A percentile compares a stretch with the other conserved stretches of the same genome.
phyloP scores from a whole-genome alignment of 1,140 invertebrate species.

The Papilio helenus region DNA sequence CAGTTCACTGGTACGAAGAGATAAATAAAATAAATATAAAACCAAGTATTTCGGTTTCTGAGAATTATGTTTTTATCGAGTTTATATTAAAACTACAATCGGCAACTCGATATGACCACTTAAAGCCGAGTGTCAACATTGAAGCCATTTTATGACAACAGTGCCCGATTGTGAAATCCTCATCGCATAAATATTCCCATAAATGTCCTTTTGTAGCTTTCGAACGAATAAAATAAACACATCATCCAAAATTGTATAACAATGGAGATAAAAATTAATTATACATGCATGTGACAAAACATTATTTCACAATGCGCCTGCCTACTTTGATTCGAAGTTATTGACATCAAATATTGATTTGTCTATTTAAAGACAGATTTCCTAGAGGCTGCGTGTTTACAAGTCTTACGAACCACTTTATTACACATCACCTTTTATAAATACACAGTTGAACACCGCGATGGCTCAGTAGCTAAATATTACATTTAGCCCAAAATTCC shows the following conservation, averaged over 20 bases:
- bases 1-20: neutral
- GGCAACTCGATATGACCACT: neutral
- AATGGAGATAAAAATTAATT: conserved; percentile 40
- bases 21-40: neutral
- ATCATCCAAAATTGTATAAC: conserved; percentile 26
- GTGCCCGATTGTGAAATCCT: neutral
- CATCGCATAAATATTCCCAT: conserved; percentile 22
- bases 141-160: conserved; percentile 6
- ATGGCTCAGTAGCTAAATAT: neutral
- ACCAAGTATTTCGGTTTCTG: neutral
- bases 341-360: conserved; percentile 37
- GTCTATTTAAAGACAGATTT: conserved; percentile 37
- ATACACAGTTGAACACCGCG: neutral
- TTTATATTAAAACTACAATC: neutral
- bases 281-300: conserved; percentile 36
- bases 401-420: conserved; percentile 23
- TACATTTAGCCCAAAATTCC: neutral
- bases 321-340: conserved; percentile 39
- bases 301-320: conserved; percentile 28
- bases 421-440: conserved; percentile 19
- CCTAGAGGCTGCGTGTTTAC: conserved; percentile 27
- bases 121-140: conserved; percentile 14
- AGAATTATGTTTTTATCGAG: neutral
- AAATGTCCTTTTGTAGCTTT: conserved; percentile 15
- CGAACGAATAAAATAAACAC: conserved; percentile 27